Evolutionary conservation across 2,888 invertebrate species (phyloP), one percentile per base, ranked within the genome.

Genomic region (Protonemura montana): DNA sequence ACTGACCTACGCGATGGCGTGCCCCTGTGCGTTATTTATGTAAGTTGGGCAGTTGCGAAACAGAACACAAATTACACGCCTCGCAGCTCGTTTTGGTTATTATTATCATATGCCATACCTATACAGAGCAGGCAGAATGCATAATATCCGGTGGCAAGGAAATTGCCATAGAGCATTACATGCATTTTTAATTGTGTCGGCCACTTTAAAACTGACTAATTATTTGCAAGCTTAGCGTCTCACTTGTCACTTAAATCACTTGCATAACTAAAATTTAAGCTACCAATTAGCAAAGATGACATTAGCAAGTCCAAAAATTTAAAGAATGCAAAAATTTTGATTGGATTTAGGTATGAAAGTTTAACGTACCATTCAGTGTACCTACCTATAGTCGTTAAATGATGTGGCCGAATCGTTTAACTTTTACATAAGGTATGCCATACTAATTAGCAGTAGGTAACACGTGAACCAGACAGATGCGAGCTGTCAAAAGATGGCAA

Each of bases 131-230:
- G 28, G 78, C 27, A 25, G 28, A 26, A 78, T 27, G 78, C 78
- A 78, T 78, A 78, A 78, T 78, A 78, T 78, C 78, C 78, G 78
- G 78, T 78, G 26, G 27, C 78, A 78, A 78, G 78, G 78, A 78
- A 78, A 78, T 27, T 78, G 26, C 27, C 78, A 78, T 59, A 59
- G 59, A 59, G 59, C 59, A 59, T 59, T 59, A 59, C 59, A 59
- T 59, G 59, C 59, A 59, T 59, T 59, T 59, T 59, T 59, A 7
- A 59, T 59, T 59, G 59, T 59, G 59, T 59, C 3, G 59, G 59
- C 5, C 59, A 16, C 59, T 10, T 59, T 59, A 59, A 21, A 59
- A 59, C 21, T 21, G 59, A 1, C 13, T 2, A 21, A 59, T 59
- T 59, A 59, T 59, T 59, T 7, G 59, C 59, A 59, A 59, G 59